Evolutionary conservation across 2,888 invertebrate species (phyloP).

Genomic region (Megaustenia siamemsis): DNA sequence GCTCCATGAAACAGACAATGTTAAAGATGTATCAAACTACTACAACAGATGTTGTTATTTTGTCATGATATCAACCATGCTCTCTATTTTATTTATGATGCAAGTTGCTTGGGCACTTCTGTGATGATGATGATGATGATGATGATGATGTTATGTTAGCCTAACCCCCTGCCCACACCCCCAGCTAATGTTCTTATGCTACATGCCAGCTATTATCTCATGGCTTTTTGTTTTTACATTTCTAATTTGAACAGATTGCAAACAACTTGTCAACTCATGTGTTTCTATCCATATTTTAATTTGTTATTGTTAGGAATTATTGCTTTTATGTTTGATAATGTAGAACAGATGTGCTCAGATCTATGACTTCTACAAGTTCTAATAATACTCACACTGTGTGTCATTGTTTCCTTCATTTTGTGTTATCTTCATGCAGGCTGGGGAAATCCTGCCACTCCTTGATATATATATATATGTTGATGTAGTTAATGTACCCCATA

Average conservation of each 20-base stretch:
- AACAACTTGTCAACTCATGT: neutral
- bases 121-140: too few species aligned
- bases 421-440: too few species aligned
- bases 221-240: neutral
- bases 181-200: neutral
- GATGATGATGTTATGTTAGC: too few species aligned
- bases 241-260: conserved; percentile 9
- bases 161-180: neutral
- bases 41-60: conserved; percentile 14
- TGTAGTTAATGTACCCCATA: too few species aligned
- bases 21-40: conserved; percentile 29
- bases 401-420: too few species aligned
- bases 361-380: too few species aligned
- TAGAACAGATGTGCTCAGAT: too few species aligned
- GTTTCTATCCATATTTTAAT: neutral
- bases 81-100: conserved; percentile 20
- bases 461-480: too few species aligned
- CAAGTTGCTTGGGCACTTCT: conserved; percentile 36
- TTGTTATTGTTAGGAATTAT: neutral
- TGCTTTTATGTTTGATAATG: neutral
- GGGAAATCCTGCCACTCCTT: too few species aligned
- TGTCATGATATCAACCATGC: neutral
- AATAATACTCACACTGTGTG: too few species aligned
- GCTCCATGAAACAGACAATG: neutral
- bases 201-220: neutral